These are phyloP conservation scores for Tachina lurida DNA, from an alignment of 2,888 invertebrate species.

Conservation along the genomic window DNA sequence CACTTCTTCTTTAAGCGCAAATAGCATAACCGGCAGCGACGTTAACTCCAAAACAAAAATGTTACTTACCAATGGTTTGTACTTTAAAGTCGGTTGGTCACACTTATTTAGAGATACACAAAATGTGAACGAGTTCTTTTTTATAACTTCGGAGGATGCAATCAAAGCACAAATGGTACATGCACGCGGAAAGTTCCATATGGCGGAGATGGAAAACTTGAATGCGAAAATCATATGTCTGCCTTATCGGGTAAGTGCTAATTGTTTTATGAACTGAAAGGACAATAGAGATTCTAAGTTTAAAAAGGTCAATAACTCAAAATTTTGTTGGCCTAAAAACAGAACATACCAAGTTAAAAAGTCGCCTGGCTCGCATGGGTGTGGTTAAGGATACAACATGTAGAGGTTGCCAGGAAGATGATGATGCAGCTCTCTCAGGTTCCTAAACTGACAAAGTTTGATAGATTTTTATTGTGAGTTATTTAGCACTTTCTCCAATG, in stretches of 20 bases:
- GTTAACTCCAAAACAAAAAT: constrained; percentile 84
- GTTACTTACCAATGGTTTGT: constrained; percentile 89
- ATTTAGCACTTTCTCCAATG: no score
- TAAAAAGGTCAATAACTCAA: no score
- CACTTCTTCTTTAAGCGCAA: constrained; percentile 85
- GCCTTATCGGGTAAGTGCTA: constrained; percentile 87
- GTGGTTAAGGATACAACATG: no score
- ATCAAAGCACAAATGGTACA: constrained; percentile 88
- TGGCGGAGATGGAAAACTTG: constrained; percentile 85
- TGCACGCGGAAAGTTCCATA: constrained; percentile 85
- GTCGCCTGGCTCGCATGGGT: no score
- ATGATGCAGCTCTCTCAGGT: no score
- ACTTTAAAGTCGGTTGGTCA: constrained; percentile 91
- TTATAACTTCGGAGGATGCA: constrained; percentile 85
- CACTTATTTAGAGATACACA: constrained; percentile 85
- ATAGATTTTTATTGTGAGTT: no score
- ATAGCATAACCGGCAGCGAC: constrained; percentile 84
- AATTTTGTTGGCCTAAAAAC: no score
- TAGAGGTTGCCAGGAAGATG: no score
- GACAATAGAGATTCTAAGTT: no score
- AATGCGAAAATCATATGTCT: constrained; percentile 88
- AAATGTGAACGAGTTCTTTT: constrained; percentile 85
- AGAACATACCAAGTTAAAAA: no score
- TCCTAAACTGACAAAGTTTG: no score
- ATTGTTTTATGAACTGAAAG: no score